A percentile compares a stretch with the other conserved stretches of the same genome.
Evolutionary conservation across 23 tunicate genomes (phyloP).

Genomic region (Ascidia mentula): DNA sequence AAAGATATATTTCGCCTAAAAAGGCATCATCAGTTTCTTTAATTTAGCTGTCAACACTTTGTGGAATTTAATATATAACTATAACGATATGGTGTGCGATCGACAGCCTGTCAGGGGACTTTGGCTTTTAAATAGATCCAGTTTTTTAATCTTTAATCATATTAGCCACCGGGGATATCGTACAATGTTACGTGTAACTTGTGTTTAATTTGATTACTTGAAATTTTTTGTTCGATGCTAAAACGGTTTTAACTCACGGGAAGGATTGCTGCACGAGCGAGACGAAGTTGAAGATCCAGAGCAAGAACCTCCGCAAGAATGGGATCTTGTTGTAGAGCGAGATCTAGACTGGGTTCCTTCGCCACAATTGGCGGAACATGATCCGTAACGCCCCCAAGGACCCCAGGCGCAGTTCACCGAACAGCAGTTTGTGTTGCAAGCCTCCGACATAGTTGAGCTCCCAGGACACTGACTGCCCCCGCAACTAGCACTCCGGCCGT

Average conservation of each 20-base stretch:
- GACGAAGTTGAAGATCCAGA: no score
- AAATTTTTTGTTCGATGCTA: constrained; percentile 31
- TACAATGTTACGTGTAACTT: no score
- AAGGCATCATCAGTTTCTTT: no score
- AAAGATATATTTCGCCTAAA: no score
- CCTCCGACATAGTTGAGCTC: background rate
- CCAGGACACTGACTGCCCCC: constrained; percentile 35
- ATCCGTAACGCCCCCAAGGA: constrained; percentile 13
- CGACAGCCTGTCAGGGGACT: no score
- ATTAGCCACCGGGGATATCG: no score
- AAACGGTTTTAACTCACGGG: constrained; percentile 37
- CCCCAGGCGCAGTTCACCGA: constrained; percentile 45
- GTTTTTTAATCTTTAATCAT: no score
- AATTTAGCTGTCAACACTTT: no score
- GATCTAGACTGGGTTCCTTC: constrained; percentile 19
- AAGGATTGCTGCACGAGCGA: constrained; percentile 24
- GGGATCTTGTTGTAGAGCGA: background rate
- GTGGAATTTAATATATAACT: constrained; percentile 16
- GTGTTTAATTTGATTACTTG: no score
- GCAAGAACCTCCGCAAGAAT: no score
- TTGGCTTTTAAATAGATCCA: no score
- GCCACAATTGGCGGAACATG: constrained; percentile 28
- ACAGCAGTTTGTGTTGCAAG: constrained; percentile 33
- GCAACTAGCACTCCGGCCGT: background rate
- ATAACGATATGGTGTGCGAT: constrained; percentile 15